Percentiles rank a stretch among this genome's conserved stretches.
Conservation (phyloP, 2,888 invertebrate genomes). For the Periphyllus acericola region DNA sequence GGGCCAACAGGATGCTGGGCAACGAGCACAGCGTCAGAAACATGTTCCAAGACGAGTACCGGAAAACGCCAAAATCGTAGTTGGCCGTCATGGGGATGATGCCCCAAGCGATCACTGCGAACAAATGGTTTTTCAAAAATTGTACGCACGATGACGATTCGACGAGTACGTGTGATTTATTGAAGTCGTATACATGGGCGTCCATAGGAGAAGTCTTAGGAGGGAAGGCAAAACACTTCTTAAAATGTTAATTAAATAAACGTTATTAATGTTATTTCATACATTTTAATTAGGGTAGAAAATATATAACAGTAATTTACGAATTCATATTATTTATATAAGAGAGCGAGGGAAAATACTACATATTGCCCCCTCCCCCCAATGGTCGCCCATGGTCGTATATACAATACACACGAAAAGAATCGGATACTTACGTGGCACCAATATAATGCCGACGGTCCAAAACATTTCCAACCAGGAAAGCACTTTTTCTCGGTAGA, state of each 20-base stretch:
- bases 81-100: constrained; percentile 78
- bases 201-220: no score
- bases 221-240: no score
- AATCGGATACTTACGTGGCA: constrained; percentile 73
- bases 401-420: no score
- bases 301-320: no score
- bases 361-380: no score
- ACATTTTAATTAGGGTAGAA: no score
- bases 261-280: no score
- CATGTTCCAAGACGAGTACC: constrained; percentile 83
- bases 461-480: constrained; percentile 90
- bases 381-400: no score
- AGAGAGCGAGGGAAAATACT: no score
- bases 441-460: constrained; percentile 80
- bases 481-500: constrained; percentile 81
- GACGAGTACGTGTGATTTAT: background rate
- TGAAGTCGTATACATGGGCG: no score
- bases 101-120: constrained; percentile 80
- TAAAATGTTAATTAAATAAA: no score
- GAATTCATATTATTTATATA: no score
- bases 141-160: background rate
- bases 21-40: constrained; percentile 80
- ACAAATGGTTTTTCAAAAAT: background rate
- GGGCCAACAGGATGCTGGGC: constrained; percentile 75
- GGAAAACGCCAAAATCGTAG: constrained; percentile 71